phyloP scores from a whole-genome alignment of 1,140 invertebrate genomes.

The Drosophila funebris region DNA sequence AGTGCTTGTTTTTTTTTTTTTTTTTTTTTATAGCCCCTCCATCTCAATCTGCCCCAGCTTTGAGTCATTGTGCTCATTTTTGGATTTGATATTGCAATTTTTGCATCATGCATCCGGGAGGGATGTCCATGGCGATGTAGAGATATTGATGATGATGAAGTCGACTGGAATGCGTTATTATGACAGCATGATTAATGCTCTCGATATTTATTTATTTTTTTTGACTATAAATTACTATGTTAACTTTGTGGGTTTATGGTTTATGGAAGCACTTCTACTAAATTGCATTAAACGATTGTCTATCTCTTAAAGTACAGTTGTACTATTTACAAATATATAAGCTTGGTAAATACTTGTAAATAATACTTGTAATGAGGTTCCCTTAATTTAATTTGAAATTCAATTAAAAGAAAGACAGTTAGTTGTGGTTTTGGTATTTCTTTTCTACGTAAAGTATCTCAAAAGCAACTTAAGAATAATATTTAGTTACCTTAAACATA shows the following conservation, averaged over 20 bases:
- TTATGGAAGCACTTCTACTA: background rate
- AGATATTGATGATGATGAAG: conserved; percentile 11
- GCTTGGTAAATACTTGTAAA: too few relatives aligned
- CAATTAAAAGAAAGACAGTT: too few relatives aligned
- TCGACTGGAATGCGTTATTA: conserved; percentile 20
- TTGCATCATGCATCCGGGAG: conserved; percentile 64
- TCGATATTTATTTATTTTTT: background rate
- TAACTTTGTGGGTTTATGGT: background rate
- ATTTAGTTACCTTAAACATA: too few relatives aligned
- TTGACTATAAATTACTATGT: conserved; percentile 1
- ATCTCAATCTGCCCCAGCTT: conserved; percentile 48
- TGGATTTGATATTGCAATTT: conserved; percentile 64
- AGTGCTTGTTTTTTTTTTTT: conserved; percentile 33
- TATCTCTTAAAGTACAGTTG: background rate
- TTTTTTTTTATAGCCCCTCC: conserved; percentile 39
- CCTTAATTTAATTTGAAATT: too few relatives aligned
- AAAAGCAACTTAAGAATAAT: too few relatives aligned
- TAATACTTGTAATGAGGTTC: too few relatives aligned
- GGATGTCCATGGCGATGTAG: conserved; percentile 20
- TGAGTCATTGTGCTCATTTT: conserved; percentile 69
- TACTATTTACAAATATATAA: too few relatives aligned
- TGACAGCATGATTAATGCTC: conserved; percentile 25
- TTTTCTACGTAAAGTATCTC: too few relatives aligned
- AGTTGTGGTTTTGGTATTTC: too few relatives aligned
- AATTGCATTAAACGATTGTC: background rate